Percentiles rank a stretch among this genome's conserved stretches.
These are phyloP conservation scores for Toxotes jaculatrix DNA, from an alignment of 2,113 vertebrate species.

Conservation along the genomic window DNA sequence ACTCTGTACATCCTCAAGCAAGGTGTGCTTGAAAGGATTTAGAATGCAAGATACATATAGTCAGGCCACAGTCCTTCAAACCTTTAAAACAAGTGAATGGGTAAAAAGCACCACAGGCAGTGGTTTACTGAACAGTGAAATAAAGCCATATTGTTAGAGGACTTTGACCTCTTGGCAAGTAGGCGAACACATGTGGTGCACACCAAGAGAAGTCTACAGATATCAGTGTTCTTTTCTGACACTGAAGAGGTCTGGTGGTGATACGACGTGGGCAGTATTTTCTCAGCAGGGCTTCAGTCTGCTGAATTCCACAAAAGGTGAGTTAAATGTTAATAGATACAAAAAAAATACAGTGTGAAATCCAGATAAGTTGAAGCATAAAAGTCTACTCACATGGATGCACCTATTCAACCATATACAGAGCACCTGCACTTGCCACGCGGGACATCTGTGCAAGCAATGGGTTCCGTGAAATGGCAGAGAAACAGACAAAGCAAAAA, in stretches of 20 bases:
- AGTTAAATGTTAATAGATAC: slow-evolving; percentile 44
- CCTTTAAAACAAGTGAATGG: slow-evolving; percentile 41
- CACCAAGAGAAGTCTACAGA: slow-evolving; percentile 25
- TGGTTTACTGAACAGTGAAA: slow-evolving; percentile 61
- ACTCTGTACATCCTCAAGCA: slow-evolving; percentile 10
- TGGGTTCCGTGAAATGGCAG: neutral
- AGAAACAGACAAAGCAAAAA: neutral
- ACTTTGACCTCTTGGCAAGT: slow-evolving; percentile 39
- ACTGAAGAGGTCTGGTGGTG: slow-evolving; percentile 24
- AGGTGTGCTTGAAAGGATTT: slow-evolving; percentile 4
- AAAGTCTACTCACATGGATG: neutral
- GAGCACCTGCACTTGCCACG: neutral
- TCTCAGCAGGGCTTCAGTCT: slow-evolving; percentile 12
- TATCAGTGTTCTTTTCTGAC: slow-evolving; percentile 31
- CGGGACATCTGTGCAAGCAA: neutral
- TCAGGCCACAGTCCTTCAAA: slow-evolving; percentile 21
- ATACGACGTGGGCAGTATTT: slow-evolving; percentile 22
- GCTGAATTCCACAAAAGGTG: slow-evolving; percentile 11
- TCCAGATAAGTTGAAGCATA: neutral
- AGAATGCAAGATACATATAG: slow-evolving; percentile 14
- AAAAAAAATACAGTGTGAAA: slow-evolving; percentile 3
- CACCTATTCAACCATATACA: neutral
- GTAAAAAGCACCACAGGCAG: slow-evolving; percentile 24
- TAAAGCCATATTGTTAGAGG: slow-evolving; percentile 40
- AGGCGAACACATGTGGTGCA: slow-evolving; percentile 31